These are phyloP conservation scores for Halictus rubicundus DNA, from an alignment of 1,140 invertebrate genomes.

Conservation along the genomic window DNA sequence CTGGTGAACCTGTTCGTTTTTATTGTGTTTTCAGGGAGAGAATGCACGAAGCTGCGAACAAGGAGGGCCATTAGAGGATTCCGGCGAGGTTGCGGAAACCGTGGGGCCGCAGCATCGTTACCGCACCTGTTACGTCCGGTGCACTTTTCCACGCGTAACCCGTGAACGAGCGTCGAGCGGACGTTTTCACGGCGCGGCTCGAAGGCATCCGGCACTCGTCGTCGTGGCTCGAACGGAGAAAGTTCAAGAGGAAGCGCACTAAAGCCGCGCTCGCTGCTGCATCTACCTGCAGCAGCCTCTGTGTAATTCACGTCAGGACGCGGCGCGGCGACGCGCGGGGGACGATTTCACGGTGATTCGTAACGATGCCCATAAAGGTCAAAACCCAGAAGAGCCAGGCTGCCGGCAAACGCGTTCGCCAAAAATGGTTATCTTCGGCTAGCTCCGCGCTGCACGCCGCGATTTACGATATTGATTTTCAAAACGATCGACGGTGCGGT, in stretches of 20 bases:
- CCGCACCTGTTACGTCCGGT: slow-evolving; percentile 8
- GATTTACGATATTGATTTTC: slow-evolving; percentile 53
- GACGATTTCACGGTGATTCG: slow-evolving; percentile 61
- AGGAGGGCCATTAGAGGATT: not conserved
- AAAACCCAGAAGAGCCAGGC: not conserved
- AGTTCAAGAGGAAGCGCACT: slow-evolving; percentile 36
- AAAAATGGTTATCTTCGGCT: slow-evolving; percentile 45
- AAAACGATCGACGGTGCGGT: slow-evolving; percentile 31
- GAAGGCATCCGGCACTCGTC: slow-evolving; percentile 11
- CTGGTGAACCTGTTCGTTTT: too few species aligned
- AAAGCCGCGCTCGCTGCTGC: not conserved
- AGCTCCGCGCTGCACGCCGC: not conserved
- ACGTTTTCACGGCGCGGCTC: slow-evolving; percentile 36
- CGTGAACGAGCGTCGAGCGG: slow-evolving; percentile 8
- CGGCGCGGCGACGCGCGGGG: not conserved
- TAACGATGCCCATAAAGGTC: slow-evolving; percentile 63
- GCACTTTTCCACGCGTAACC: slow-evolving; percentile 23
- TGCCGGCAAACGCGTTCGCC: slow-evolving; percentile 12
- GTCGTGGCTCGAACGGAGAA: slow-evolving; percentile 32
- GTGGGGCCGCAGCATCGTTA: not conserved
- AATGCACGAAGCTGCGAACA: not conserved
- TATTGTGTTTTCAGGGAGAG: too few species aligned
- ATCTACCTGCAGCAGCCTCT: not conserved
- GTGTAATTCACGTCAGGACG: slow-evolving; percentile 48
- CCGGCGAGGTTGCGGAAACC: not conserved